phyloP scores from a whole-genome alignment of 1,140 invertebrate species.

The Drosophila subobscura region DNA sequence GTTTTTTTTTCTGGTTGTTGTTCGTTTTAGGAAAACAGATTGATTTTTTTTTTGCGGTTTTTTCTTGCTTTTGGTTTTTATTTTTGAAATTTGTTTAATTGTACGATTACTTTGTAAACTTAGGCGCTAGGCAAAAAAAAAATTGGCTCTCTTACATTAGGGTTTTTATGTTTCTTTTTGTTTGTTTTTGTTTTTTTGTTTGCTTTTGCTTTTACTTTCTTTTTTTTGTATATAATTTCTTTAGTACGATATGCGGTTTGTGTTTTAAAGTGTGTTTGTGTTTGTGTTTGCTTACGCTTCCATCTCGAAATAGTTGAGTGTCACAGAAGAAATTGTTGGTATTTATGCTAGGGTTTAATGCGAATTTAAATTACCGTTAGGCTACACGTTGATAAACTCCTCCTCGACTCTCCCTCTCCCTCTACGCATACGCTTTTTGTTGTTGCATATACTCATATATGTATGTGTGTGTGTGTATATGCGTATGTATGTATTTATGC shows the following conservation, averaged over 20 bases:
- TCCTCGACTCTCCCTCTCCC: constrained; percentile 28
- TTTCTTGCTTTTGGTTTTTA: constrained; percentile 31
- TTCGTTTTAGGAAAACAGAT: constrained; percentile 46
- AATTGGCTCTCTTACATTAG: constrained; percentile 66
- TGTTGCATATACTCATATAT: constrained; percentile 24
- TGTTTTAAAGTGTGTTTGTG: neutral
- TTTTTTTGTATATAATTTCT: constrained; percentile 41
- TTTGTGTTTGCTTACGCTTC: neutral
- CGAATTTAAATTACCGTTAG: constrained; percentile 57
- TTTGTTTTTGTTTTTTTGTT: constrained; percentile 9
- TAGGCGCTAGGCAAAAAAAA: constrained; percentile 70
- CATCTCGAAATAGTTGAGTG: constrained; percentile 42
- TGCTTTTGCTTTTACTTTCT: constrained; percentile 14
- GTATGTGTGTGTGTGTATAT: constrained; percentile 22
- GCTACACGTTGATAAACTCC: constrained; percentile 41
- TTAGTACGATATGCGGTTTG: constrained; percentile 57
- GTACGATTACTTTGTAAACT: constrained; percentile 63
- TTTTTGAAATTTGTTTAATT: constrained; percentile 48
- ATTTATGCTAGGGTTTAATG: constrained; percentile 57
- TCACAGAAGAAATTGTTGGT: constrained; percentile 63
- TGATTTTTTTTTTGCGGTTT: constrained; percentile 33
- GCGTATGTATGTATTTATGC: constrained; percentile 30
- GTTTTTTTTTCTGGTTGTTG: constrained; percentile 28
- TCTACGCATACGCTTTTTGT: constrained; percentile 14
- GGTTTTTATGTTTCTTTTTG: constrained; percentile 33